Percentiles rank a stretch among this genome's conserved stretches.
These are phyloP conservation scores for Camponotus pennsylvanicus DNA, from an alignment of 1,140 invertebrate species.

Conservation along the genomic window DNA sequence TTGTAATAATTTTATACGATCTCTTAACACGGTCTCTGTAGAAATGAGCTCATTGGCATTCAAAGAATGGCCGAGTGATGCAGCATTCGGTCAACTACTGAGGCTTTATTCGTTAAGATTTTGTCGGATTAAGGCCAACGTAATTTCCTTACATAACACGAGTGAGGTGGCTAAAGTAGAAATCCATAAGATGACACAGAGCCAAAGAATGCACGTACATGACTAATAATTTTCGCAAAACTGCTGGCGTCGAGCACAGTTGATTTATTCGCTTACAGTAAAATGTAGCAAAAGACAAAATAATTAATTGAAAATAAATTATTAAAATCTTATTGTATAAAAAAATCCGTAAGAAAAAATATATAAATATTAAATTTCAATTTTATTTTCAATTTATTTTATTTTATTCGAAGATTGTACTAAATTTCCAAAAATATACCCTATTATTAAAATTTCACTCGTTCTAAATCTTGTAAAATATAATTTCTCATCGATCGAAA, in stretches of 20 bases:
- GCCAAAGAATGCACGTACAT: conserved; percentile 23
- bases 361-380: neutral
- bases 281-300: neutral
- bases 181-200: neutral
- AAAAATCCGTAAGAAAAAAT: neutral
- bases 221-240: conserved; percentile 47
- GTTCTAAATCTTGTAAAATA: neutral
- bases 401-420: too few species aligned
- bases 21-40: neutral
- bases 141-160: conserved; percentile 66
- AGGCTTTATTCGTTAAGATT: conserved; percentile 55
- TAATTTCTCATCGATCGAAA: neutral
- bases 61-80: conserved; percentile 59
- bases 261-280: neutral
- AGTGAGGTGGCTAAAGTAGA: conserved; percentile 52
- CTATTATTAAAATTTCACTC: neutral
- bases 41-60: conserved; percentile 46
- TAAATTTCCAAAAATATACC: neutral
- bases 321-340: neutral
- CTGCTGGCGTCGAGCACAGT: neutral
- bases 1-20: neutral
- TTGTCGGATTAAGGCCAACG: conserved; percentile 67
- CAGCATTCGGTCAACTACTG: conserved; percentile 50
- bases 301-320: neutral
- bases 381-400: neutral